These are phyloP conservation scores for Tinea trinotella DNA, from an alignment of 2,888 invertebrate genomes.

Conservation along the genomic window DNA sequence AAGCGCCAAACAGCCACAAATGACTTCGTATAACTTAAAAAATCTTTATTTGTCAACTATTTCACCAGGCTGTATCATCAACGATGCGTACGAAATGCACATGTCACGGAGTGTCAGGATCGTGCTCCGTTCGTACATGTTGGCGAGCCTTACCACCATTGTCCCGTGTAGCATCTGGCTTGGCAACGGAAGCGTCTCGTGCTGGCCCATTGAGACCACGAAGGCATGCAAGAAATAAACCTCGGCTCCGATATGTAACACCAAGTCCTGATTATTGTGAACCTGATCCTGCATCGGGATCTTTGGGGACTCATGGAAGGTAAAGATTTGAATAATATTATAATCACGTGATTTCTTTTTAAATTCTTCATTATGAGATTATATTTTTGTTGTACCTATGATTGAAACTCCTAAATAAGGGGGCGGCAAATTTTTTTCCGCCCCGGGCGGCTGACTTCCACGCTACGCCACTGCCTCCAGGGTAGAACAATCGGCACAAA, in stretches of 20 bases:
- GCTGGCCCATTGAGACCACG: constrained; percentile 49
- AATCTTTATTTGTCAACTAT: too few species aligned
- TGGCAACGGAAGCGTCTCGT: constrained; percentile 51
- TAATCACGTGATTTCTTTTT: neutral
- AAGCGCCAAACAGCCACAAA: too few species aligned
- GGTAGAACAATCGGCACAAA: too few species aligned
- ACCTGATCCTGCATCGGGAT: constrained; percentile 79
- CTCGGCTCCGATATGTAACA: constrained; percentile 80
- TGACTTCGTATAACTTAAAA: too few species aligned
- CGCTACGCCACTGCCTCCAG: too few species aligned
- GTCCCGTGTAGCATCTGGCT: constrained; percentile 74
- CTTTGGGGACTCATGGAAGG: constrained; percentile 84
- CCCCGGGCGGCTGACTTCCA: too few species aligned
- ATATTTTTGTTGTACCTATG: neutral
- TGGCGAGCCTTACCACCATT: constrained; percentile 81
- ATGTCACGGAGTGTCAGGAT: constrained; percentile 88
- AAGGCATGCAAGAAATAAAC: constrained; percentile 46
- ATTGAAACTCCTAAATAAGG: too few species aligned
- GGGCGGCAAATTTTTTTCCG: too few species aligned
- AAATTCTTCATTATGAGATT: neutral
- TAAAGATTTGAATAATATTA: constrained; percentile 37
- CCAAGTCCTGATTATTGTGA: constrained; percentile 90
- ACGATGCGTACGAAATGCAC: constrained; percentile 78
- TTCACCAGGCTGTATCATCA: constrained; percentile 73
- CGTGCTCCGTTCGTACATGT: constrained; percentile 86